phyloP scores from a whole-genome alignment of 2,888 invertebrate genomes.

The Lithosia quadra region DNA sequence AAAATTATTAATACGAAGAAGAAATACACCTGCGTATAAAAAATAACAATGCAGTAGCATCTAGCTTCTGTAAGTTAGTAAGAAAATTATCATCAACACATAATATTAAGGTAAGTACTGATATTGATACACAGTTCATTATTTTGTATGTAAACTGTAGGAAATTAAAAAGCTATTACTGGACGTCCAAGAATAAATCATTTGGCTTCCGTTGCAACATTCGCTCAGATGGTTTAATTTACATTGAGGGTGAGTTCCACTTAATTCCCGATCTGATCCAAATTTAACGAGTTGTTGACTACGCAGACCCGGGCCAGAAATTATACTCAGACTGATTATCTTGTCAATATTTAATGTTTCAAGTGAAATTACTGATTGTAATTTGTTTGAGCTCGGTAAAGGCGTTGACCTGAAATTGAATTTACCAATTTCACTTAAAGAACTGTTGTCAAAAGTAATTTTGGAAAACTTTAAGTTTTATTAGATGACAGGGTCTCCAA shows the following conservation, averaged over 20 bases:
- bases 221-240: conserved; percentile 30
- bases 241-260: conserved; percentile 26
- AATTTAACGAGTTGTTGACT: conserved; percentile 59
- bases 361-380: conserved; percentile 17
- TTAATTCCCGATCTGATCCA: conserved; percentile 42
- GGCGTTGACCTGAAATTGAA: background rate
- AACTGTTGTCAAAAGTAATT: background rate
- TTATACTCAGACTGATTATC: conserved; percentile 36
- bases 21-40: background rate
- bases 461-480: background rate
- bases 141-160: conserved; percentile 55
- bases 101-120: background rate
- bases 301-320: conserved; percentile 31
- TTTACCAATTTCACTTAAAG: background rate
- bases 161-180: conserved; percentile 63
- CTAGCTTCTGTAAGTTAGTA: background rate
- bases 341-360: conserved; percentile 35
- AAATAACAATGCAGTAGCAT: background rate
- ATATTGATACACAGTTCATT: background rate
- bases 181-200: conserved; percentile 63
- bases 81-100: conserved; percentile 28
- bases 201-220: conserved; percentile 58
- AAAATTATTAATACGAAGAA: background rate
- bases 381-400: conserved; percentile 16
- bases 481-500: background rate